These are phyloP conservation scores for Ganaspis brasiliensis DNA, from an alignment of 2,888 invertebrate genomes.

Conservation along the genomic window DNA sequence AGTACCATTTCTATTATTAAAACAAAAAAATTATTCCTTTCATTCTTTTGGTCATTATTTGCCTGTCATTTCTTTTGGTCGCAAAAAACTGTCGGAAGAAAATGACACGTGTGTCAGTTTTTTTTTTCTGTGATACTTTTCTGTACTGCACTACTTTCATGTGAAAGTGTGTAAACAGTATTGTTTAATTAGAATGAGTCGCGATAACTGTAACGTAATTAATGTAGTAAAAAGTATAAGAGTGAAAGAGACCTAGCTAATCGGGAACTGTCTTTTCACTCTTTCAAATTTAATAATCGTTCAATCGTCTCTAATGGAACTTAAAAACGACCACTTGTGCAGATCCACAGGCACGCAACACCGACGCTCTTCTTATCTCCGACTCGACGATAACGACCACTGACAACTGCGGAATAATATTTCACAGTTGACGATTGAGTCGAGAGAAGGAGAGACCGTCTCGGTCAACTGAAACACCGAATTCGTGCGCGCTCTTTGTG, in stretches of 20 bases:
- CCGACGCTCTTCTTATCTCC: slow-evolving; percentile 41
- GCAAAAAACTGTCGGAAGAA: no score
- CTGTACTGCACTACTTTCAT: no score
- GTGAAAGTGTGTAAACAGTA: no score
- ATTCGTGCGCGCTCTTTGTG: not conserved
- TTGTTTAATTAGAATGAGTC: slow-evolving; percentile 12
- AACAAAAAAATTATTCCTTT: no score
- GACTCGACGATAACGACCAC: slow-evolving; percentile 60
- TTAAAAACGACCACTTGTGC: slow-evolving; percentile 24
- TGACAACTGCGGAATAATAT: slow-evolving; percentile 55
- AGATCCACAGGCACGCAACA: slow-evolving; percentile 20
- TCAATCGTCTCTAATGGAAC: slow-evolving; percentile 13
- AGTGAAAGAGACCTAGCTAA: not conserved
- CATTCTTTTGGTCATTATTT: no score
- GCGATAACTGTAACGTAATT: not conserved
- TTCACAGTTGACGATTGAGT: slow-evolving; percentile 50
- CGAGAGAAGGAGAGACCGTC: slow-evolving; percentile 26
- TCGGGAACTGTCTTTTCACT: not conserved
- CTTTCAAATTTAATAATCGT: slow-evolving; percentile 17
- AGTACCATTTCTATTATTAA: no score
- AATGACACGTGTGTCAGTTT: no score
- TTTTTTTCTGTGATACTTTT: no score
- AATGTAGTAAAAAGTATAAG: not conserved
- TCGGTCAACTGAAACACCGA: slow-evolving; percentile 1
- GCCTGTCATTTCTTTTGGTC: no score